Evolutionary conservation across 2,113 vertebrate genomes (phyloP).

Genomic region (Microcebus griseorufus): DNA sequence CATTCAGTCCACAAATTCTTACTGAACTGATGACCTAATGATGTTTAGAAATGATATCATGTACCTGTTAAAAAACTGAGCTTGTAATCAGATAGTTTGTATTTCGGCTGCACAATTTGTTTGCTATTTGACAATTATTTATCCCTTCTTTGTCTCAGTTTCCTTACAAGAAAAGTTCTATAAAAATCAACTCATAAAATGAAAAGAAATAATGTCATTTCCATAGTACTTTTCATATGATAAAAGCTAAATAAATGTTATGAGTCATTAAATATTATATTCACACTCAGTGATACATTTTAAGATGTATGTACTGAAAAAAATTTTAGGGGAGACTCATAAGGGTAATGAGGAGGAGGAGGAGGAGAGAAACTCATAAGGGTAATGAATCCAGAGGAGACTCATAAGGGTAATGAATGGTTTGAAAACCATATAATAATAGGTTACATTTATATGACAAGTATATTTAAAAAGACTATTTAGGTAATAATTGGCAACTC

Average conservation of each 20-base stretch:
- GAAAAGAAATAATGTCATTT: not conserved
- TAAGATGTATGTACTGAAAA: not conserved
- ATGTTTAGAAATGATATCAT: not conserved
- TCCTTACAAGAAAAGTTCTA: not conserved
- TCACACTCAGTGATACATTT: not conserved
- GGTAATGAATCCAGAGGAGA: not conserved
- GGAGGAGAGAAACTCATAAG: too few relatives aligned
- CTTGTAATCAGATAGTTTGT: not conserved
- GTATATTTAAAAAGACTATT: not conserved
- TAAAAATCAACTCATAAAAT: not conserved
- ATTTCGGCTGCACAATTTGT: not conserved
- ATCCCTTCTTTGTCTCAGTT: not conserved
- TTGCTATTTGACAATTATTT: not conserved
- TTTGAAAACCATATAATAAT: not conserved
- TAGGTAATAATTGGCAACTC: not conserved
- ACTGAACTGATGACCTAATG: not conserved
- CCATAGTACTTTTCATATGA: not conserved
- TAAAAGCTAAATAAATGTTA: not conserved
- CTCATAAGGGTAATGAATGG: not conserved
- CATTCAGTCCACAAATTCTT: not conserved
- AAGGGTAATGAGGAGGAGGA: not conserved
- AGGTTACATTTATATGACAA: not conserved
- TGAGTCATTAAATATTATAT: not conserved
- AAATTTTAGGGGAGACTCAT: not conserved
- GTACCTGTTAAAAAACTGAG: not conserved